phyloP scores from a whole-genome alignment of 2,113 vertebrate species.

The Erinaceus europaeus region DNA sequence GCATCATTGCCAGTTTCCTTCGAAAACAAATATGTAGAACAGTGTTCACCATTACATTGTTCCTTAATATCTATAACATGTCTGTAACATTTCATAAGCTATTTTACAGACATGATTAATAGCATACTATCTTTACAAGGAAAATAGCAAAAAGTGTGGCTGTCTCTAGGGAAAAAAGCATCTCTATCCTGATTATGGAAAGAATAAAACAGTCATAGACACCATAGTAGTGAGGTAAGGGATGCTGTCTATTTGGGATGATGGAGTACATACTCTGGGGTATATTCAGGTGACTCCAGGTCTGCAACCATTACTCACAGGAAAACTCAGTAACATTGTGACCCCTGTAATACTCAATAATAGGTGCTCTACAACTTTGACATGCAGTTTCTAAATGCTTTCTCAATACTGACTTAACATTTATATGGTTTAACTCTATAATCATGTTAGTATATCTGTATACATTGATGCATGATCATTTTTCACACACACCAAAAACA shows the following conservation, averaged over 20 bases:
- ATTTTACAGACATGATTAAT: neutral
- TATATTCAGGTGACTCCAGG: neutral
- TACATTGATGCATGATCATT: neutral
- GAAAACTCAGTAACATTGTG: neutral
- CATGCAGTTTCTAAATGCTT: neutral
- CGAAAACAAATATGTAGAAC: neutral
- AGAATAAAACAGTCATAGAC: neutral
- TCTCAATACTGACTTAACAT: neutral
- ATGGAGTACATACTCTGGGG: neutral
- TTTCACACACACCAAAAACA: too few species aligned
- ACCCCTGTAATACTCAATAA: neutral
- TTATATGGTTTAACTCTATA: too few species aligned
- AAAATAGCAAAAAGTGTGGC: neutral
- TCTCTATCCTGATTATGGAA: neutral
- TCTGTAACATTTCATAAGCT: neutral
- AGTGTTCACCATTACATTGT: neutral
- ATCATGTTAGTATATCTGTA: neutral
- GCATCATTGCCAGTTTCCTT: accelerated
- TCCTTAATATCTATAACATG: too few species aligned
- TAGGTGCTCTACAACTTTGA: too few species aligned
- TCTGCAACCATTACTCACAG: neutral
- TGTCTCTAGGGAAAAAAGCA: neutral
- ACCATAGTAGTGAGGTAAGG: neutral
- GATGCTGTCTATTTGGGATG: neutral
- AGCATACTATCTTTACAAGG: neutral